Base-by-base conservation (phyloP, 2,888 invertebrate genomes). In the Muschampia staudingeri region DNA sequence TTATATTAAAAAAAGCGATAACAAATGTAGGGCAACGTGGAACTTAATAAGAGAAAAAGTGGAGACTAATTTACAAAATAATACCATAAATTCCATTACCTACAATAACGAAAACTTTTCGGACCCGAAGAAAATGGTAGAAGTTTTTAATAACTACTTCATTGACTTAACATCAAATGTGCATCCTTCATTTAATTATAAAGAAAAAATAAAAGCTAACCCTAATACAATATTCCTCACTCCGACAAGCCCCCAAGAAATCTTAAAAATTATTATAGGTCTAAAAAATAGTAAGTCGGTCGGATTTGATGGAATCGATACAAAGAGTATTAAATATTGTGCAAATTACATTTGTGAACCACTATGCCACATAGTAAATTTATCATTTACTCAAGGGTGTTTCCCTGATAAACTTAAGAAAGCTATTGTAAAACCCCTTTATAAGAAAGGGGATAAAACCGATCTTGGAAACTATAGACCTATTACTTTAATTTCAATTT, bases 281-380 rank as follows among this genome's bases (percentile, higher is more conserved):
- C 19, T 76, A 9, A 77, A 69, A 48, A 77, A 77, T 16, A 77
- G 77, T 34, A 77, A 77, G 1, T 67, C 77, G n/a, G 77, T 69
- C 3, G 67, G 77, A 2, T 69, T 69, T 48, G 77, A 77, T n/a
- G 48, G 65, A 11, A 30, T 77, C 11, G 69, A 77, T n/a, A 69
- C 67, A n/a, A 69, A 67, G 48, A 69, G n/a, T n/a, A 65, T 76
- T 16, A 76, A 76, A 67, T 7, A 12, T 7, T 76, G 76, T 25
- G 76, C 76, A 14, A 76, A 67, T 1, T 67, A 76, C 16, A 14
- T 76, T 30, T 67, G 67, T 67, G 0, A 30, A 14, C 76, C 76
- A 16, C 44, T 65, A 30, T 16, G 67, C 30, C 30, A 76, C n/a
- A 76, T 76, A 67, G 61, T 67, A 19, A 76, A 76, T n/a, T 30